A percentile compares a stretch with the other conserved stretches of the same genome.
These are phyloP conservation scores for Ophion obscuratus DNA, from an alignment of 2,888 invertebrate species.

Conservation along the genomic window DNA sequence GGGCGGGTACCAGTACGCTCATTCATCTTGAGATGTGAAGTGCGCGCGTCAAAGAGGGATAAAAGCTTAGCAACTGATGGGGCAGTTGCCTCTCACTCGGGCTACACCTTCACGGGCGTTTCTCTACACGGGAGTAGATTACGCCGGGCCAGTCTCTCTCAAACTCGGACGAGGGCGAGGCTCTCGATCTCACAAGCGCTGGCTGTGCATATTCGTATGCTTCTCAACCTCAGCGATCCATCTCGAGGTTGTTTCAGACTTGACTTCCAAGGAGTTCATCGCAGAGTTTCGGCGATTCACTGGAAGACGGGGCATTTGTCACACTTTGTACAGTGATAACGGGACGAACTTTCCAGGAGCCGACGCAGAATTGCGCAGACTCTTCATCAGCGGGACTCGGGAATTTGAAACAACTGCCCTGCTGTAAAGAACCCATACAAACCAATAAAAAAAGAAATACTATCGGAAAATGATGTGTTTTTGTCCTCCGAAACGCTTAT, in stretches of 20 bases:
- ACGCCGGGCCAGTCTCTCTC: neutral
- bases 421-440: no score
- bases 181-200: conserved; percentile 30
- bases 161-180: conserved; percentile 24
- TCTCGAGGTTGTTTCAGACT: conserved; percentile 12
- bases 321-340: conserved; percentile 19
- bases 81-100: conserved; percentile 8
- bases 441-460: no score
- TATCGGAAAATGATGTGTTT: no score
- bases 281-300: neutral
- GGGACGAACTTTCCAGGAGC: conserved; percentile 42
- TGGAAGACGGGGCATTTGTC: neutral
- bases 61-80: conserved; percentile 57
- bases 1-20: conserved; percentile 35
- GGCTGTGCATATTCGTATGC: conserved; percentile 29
- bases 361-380: neutral
- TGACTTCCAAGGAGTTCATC: conserved; percentile 5
- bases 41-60: conserved; percentile 12
- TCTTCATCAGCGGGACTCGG: conserved; percentile 8
- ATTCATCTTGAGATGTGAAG: conserved; percentile 4
- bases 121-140: no score
- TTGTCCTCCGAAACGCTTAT: no score
- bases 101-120: no score
- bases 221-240: conserved; percentile 1
- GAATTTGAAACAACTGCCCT: neutral